Percentiles rank a stretch among this genome's conserved stretches.
Evolutionary conservation across 2,797 vertebrate genomes (phyloP).

Genomic region (Sphenodon punctatus): DNA sequence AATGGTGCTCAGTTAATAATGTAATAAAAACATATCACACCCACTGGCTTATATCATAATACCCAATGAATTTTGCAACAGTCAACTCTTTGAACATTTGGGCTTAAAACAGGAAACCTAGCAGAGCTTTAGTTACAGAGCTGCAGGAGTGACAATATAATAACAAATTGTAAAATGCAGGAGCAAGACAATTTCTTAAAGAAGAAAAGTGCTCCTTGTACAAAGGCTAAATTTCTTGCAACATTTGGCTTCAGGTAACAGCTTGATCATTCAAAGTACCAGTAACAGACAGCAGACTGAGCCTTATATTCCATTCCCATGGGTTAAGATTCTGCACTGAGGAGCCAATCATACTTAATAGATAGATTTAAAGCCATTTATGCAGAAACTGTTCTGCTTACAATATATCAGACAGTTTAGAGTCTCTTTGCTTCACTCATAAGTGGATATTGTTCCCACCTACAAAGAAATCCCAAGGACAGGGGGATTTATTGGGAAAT

Average conservation of each 20-base stretch:
- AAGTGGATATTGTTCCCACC: background rate
- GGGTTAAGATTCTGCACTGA: background rate
- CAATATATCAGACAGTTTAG: background rate
- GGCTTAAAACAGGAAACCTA: constrained; percentile 46
- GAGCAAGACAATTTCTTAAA: constrained; percentile 14
- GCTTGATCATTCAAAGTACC: background rate
- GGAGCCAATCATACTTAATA: background rate
- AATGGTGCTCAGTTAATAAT: background rate
- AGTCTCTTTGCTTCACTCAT: background rate
- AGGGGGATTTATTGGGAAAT: no score
- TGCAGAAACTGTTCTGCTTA: background rate
- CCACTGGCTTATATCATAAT: background rate
- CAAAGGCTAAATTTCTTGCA: background rate
- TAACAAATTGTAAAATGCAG: constrained; percentile 9
- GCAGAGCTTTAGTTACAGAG: constrained; percentile 46
- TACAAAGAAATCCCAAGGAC: background rate
- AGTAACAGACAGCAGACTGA: background rate
- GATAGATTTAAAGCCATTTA: background rate
- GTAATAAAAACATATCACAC: background rate
- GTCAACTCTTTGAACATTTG: constrained; percentile 41
- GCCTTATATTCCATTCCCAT: background rate
- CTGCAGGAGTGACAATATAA: constrained; percentile 3
- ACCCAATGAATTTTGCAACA: background rate
- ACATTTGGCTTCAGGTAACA: background rate
- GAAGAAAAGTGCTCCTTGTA: background rate